Base-by-base conservation (phyloP, 2,888 invertebrate species). In the Luffia ferchaultella region DNA sequence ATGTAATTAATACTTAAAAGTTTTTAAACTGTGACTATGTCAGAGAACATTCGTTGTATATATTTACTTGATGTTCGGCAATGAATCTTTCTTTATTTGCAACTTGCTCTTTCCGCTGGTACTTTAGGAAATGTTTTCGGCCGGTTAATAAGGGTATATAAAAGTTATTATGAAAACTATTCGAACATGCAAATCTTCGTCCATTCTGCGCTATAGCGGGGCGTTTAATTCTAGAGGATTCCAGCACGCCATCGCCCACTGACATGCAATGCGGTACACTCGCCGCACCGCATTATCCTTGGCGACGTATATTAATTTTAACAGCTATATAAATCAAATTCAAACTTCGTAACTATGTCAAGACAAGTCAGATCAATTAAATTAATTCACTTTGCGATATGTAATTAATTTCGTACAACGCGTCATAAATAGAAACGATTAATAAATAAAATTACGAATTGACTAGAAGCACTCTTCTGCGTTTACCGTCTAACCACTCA, bases 1-100 rank as follows among this genome's bases (percentile, higher is more conserved):
- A 78, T 76, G 76, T 80, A 72, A 77, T 79, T 79, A 79, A 78
- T 72, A 72, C 73, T 70, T 73, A 73, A 65, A 71, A 73, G 70
- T 72, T 69, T 68, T 30, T 12, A 30, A 30, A 30, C 12, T 30
- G 30, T 12, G 30, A 7, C 30, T 3, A 30, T 12, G 3, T 30
- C 12, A 30, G 3, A 30, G 30, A 30, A 30, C 30, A 12, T 3
- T 12, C 30, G 30, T 30, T 12, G 30, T 30, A n/a, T n/a, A n/a
- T n/a, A n/a, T n/a, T 30, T 30, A 30, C 12, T 30, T 7, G 12
- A 12, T 12, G 30, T 30, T 30, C 30, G 12, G 12, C 30, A 30
- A 3, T 12, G 30, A 30, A 30, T 3, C 12, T 30, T 30, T 30
- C 3, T 30, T 3, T 30, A 12, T 30, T 30, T 30, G 12, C 30